Conservation (phyloP, 2,888 invertebrate genomes). For the Oscheius sp. region DNA sequence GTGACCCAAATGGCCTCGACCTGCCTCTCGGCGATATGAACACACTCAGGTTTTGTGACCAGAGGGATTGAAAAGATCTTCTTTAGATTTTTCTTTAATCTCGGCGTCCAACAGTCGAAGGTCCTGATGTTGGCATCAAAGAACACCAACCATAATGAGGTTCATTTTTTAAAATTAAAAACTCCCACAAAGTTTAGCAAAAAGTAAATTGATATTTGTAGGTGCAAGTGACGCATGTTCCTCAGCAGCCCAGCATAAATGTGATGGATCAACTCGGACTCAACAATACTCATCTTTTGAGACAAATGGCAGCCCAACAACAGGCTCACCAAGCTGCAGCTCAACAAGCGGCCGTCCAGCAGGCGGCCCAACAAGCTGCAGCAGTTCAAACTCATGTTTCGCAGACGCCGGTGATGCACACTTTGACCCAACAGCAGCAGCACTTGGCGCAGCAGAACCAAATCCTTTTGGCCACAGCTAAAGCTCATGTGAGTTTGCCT, state of each 20-base stretch:
- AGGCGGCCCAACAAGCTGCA: not conserved
- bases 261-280: slow-evolving; percentile 2
- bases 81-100: slow-evolving; percentile 64
- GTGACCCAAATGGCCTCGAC: slow-evolving; percentile 60
- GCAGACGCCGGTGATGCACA: not conserved
- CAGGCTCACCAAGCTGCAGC: not conserved
- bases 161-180: not conserved
- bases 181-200: too few relatives aligned
- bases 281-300: slow-evolving; percentile 6
- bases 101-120: slow-evolving; percentile 64
- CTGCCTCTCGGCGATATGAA: slow-evolving; percentile 63
- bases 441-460: slow-evolving; percentile 8
- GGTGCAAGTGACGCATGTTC: not conserved
- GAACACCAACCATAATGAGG: slow-evolving; percentile 10
- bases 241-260: not conserved
- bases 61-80: not conserved
- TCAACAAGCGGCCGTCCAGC: not conserved
- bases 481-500: slow-evolving; percentile 12
- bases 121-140: slow-evolving; percentile 35
- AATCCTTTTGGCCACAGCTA: slow-evolving; percentile 13
- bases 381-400: not conserved
- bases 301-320: slow-evolving; percentile 10
- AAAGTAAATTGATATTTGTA: not conserved
- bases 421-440: slow-evolving; percentile 21
- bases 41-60: slow-evolving; percentile 52